Evolutionary conservation across 1,140 invertebrate species (phyloP), one percentile per base, ranked within the genome.

Genomic region (Oscheius sp.): DNA sequence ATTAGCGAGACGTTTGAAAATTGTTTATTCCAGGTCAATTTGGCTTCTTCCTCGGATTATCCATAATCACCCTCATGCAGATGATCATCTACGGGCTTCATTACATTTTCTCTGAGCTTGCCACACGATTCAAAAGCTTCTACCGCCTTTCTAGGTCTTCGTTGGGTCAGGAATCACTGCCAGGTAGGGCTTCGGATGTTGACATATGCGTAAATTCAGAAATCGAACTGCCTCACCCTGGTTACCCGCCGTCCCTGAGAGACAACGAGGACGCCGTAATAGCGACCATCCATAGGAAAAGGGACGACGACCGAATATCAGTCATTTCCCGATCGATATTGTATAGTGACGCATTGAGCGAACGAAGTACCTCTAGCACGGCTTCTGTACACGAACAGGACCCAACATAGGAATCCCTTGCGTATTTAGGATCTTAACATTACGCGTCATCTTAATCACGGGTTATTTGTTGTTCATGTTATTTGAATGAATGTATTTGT

Each of bases 11-110:
- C 34, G n/a, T n/a, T n/a, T 23, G 20, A 38, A 55, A 65, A 1
- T 13, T 72, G 28, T 15, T 1, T 7, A n/a, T 59, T 66, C 46
- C 32, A 73, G 71, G 80, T 2, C 80, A 82, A 73, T 82, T 82
- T 61, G 80, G 80, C 0, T 82, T 82, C 55, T 82, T 84, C 45
- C 72, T 82, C 4, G 80, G 80, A 29, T 55, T 82, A 4, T 82
- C 80, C 7, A 82, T 84, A n/a, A 82, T 82, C 42, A 82, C 82
- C 46, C 66, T 82, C 23, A 76, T 82, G n/a, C 82, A 84, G 68
- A 80, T 79, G 35, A 38, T 75, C 36, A 67, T 83, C 29, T 80
- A 80, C 49, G 66, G 42, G 52, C 26, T 67, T 28, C 73, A 75
- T 42, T 71, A 61, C 59, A 63, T 71, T 49, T 59, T 68, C 28